These are phyloP conservation scores for Arctopsyche grandis DNA, from an alignment of 1,140 invertebrate genomes.

Conservation along the genomic window DNA sequence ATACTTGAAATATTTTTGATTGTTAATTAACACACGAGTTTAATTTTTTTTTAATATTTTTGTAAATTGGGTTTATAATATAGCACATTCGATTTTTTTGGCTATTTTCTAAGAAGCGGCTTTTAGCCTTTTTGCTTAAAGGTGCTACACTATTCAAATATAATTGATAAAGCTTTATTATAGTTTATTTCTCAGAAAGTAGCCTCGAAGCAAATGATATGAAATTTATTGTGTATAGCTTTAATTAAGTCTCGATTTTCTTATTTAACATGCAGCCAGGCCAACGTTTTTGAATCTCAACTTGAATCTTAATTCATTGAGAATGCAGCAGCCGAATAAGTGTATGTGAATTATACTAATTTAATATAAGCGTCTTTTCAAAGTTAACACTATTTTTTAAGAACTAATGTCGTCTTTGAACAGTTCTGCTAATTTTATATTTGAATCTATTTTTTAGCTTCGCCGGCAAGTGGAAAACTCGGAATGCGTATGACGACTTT, in stretches of 20 bases:
- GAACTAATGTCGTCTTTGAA: background rate
- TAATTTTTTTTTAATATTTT: constrained; percentile 14
- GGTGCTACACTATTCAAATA: background rate
- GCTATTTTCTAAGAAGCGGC: constrained; percentile 54
- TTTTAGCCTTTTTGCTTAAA: constrained; percentile 34
- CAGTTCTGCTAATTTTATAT: background rate
- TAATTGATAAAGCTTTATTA: constrained; percentile 41
- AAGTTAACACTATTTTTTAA: background rate
- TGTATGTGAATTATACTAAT: constrained; percentile 70
- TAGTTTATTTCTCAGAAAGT: constrained; percentile 48
- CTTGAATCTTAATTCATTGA: constrained; percentile 90
- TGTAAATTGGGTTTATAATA: constrained; percentile 31
- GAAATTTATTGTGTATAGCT: constrained; percentile 10
- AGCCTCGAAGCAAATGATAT: constrained; percentile 32
- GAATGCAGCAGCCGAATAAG: constrained; percentile 86
- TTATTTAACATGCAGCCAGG: constrained; percentile 79
- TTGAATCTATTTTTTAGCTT: constrained; percentile 68
- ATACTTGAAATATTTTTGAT: background rate
- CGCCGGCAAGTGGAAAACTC: constrained; percentile 83
- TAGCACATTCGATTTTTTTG: constrained; percentile 57
- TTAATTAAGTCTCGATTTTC: constrained; percentile 14
- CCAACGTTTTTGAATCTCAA: constrained; percentile 96
- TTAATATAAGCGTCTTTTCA: background rate
- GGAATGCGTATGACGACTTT: constrained; percentile 91
- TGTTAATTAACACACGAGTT: background rate